Evolutionary conservation across 2,888 invertebrate species (phyloP).

Genomic region (Biston betularia): DNA sequence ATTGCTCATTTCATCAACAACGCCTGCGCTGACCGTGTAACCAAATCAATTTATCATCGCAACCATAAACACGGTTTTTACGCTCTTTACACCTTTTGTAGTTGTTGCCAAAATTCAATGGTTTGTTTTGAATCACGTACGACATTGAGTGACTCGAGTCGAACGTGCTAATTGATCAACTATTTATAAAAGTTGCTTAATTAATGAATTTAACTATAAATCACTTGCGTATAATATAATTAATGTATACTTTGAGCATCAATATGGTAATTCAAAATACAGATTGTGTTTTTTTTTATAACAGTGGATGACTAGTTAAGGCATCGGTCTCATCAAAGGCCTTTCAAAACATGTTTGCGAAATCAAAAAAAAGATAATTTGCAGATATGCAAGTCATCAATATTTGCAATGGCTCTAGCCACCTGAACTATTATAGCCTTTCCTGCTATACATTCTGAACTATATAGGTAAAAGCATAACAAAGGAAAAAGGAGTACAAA

Average conservation of each 20-base stretch:
- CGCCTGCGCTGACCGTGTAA: not conserved
- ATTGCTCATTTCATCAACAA: slow-evolving; percentile 1
- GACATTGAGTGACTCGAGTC: slow-evolving; percentile 32
- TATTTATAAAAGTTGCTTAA: slow-evolving; percentile 29
- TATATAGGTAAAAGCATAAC: too few relatives aligned
- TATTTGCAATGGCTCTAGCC: not conserved
- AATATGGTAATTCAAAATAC: slow-evolving; percentile 5
- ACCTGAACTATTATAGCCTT: too few relatives aligned
- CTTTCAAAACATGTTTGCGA: slow-evolving; percentile 25
- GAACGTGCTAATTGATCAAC: slow-evolving; percentile 33
- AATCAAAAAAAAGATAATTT: slow-evolving; percentile 9
- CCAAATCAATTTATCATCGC: slow-evolving; percentile 20
- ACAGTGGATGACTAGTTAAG: not conserved
- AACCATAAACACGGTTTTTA: slow-evolving; percentile 10
- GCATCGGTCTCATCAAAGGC: slow-evolving; percentile 1
- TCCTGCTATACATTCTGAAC: too few relatives aligned
- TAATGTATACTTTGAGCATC: slow-evolving; percentile 19
- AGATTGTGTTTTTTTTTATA: not conserved
- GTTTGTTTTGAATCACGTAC: slow-evolving; percentile 14
- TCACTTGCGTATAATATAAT: slow-evolving; percentile 27
- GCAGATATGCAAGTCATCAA: not conserved
- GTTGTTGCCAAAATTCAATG: slow-evolving; percentile 11
- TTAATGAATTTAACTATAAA: slow-evolving; percentile 34
- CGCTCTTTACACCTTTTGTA: slow-evolving; percentile 16
- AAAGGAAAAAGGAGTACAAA: too few relatives aligned